A percentile compares a stretch with the other conserved stretches of the same genome.
Conservation (phyloP, 1,140 invertebrate genomes). For the Diabrotica undecimpunctata region DNA sequence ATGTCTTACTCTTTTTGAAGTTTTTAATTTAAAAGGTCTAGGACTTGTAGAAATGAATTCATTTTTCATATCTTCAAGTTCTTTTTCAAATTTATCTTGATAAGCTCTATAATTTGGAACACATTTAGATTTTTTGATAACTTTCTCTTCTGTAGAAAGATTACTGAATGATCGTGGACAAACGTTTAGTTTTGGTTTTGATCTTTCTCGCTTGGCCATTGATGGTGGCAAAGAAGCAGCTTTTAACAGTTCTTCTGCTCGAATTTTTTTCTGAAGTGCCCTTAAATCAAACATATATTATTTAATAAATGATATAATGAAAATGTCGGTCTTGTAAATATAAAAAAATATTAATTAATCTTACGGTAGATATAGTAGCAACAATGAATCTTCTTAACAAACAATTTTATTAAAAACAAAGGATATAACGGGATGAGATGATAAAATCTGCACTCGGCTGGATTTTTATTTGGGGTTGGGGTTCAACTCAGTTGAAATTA, state of each 20-base stretch:
- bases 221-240: constrained; percentile 63
- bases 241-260: constrained; percentile 65
- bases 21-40: constrained; percentile 51
- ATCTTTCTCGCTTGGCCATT: constrained; percentile 62
- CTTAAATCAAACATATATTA: constrained; percentile 42
- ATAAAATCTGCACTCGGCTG: no score
- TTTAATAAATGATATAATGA: not conserved
- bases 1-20: constrained; percentile 43
- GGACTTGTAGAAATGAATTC: constrained; percentile 55
- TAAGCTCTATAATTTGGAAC: constrained; percentile 30
- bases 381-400: no score
- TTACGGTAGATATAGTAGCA: not conserved
- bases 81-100: constrained; percentile 41
- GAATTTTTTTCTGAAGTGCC: constrained; percentile 61
- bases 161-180: constrained; percentile 43
- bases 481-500: no score
- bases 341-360: not conserved
- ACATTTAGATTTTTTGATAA: constrained; percentile 26
- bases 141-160: constrained; percentile 21
- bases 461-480: no score
- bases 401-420: no score
- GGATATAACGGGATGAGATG: no score
- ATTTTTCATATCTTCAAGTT: constrained; percentile 47
- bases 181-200: constrained; percentile 39
- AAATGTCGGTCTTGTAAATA: not conserved